Evolutionary conservation across 2,113 vertebrate genomes (phyloP).

Genomic region (Grus americana): DNA sequence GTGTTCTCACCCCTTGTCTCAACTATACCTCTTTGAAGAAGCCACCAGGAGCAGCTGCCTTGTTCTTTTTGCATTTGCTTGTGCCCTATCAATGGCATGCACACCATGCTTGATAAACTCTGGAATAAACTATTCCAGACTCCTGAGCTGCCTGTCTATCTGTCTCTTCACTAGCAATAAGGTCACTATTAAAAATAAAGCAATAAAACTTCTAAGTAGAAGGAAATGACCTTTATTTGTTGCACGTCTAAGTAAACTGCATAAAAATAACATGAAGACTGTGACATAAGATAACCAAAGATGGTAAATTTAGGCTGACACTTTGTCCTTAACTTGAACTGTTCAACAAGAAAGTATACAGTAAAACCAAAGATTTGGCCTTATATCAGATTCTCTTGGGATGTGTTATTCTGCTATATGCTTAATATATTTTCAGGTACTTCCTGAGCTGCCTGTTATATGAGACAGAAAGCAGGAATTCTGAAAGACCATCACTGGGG

Average conservation of each 20-base stretch:
- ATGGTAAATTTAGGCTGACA: conserved; percentile 12
- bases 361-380: not conserved
- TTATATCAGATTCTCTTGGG: not conserved
- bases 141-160: not conserved
- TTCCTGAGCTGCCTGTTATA: not conserved
- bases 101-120: not conserved
- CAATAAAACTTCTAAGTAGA: not conserved
- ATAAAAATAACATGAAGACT: not conserved
- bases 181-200: not conserved
- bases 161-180: not conserved
- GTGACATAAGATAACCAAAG: not conserved
- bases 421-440: not conserved
- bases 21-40: not conserved
- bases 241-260: not conserved
- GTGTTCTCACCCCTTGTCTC: not conserved
- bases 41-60: not conserved
- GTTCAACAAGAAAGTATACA: not conserved
- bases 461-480: not conserved
- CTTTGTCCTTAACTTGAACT: conserved; percentile 24
- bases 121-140: not conserved
- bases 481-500: not conserved
- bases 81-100: accelerated
- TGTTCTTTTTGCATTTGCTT: not conserved
- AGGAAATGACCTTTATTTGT: conserved; percentile 39
- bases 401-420: not conserved